A percentile compares a stretch with the other conserved stretches of the same genome.
These are phyloP conservation scores for Gila robusta DNA, from an alignment of 2,797 vertebrate species.

Conservation along the genomic window DNA sequence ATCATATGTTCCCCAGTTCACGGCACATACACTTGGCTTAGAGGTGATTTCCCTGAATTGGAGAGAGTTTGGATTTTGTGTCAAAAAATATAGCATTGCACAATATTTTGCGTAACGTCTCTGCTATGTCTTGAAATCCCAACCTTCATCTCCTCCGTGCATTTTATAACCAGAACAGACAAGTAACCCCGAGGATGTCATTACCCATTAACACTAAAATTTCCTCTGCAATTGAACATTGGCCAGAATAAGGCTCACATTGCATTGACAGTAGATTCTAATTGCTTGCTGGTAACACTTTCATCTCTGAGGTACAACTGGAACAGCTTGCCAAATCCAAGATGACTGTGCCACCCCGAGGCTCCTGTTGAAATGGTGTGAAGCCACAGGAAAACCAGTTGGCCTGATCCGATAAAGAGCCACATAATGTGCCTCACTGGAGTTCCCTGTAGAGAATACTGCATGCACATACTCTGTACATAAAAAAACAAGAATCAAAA, in stretches of 20 bases:
- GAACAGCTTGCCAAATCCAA: slow-evolving; percentile 81
- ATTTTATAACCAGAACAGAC: slow-evolving; percentile 48
- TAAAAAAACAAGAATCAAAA: slow-evolving; percentile 20
- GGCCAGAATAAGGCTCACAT: slow-evolving; percentile 33
- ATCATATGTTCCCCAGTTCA: slow-evolving; percentile 31
- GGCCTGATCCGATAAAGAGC: slow-evolving; percentile 63
- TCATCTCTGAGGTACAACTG: slow-evolving; percentile 66
- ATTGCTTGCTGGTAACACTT: slow-evolving; percentile 34
- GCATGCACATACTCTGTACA: slow-evolving; percentile 21
- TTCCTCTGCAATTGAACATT: slow-evolving; percentile 32
- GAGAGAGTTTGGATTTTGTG: slow-evolving; percentile 1
- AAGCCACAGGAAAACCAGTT: slow-evolving; percentile 77
- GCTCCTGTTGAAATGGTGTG: slow-evolving; percentile 72
- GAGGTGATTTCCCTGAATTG: slow-evolving; percentile 24
- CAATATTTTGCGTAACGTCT: slow-evolving; percentile 14
- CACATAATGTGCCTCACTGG: slow-evolving; percentile 46
- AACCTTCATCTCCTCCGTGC: not conserved
- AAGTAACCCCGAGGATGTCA: slow-evolving; percentile 38
- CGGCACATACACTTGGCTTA: slow-evolving; percentile 22
- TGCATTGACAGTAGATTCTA: slow-evolving; percentile 34
- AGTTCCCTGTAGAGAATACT: slow-evolving; percentile 44
- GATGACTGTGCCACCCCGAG: slow-evolving; percentile 82
- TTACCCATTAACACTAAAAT: slow-evolving; percentile 26
- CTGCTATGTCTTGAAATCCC: slow-evolving; percentile 23
- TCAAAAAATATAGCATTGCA: not conserved